Conservation (phyloP, 92 coral and sea anemone genomes). For the Phenganax stokvisi region DNA sequence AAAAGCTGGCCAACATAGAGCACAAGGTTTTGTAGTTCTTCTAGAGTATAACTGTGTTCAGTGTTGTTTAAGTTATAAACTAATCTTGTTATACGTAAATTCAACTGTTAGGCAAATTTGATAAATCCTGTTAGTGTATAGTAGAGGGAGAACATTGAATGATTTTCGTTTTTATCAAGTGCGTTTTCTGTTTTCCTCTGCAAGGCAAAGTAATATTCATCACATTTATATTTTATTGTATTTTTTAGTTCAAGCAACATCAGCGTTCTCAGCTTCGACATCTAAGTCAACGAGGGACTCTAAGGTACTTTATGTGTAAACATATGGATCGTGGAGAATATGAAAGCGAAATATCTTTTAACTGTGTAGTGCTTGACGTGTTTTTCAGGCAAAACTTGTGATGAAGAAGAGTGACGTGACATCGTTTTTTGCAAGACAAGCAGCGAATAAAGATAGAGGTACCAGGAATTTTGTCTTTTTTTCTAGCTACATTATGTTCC, state of each 20-base stretch:
- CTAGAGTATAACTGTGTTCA: not conserved
- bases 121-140: no score
- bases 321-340: slow-evolving; percentile 14
- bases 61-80: no score
- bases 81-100: no score
- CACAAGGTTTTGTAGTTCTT: not conserved
- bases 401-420: slow-evolving; percentile 53
- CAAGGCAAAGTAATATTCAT: not conserved
- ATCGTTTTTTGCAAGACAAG: slow-evolving; percentile 42
- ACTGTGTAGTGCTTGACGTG: slow-evolving; percentile 24
- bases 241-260: not conserved
- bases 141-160: no score
- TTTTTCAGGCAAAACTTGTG: slow-evolving; percentile 4
- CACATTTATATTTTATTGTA: not conserved
- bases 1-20: not conserved
- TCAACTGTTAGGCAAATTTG: no score
- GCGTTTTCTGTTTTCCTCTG: not conserved
- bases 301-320: slow-evolving; percentile 1
- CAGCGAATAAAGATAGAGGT: slow-evolving; percentile 22
- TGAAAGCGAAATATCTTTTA: slow-evolving; percentile 1
- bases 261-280: not conserved
- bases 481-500: no score
- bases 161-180: no score
- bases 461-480: not conserved
- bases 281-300: slow-evolving; percentile 11